Base-by-base conservation (phyloP, 1,140 invertebrate species). In the Coptotermes formosanus region DNA sequence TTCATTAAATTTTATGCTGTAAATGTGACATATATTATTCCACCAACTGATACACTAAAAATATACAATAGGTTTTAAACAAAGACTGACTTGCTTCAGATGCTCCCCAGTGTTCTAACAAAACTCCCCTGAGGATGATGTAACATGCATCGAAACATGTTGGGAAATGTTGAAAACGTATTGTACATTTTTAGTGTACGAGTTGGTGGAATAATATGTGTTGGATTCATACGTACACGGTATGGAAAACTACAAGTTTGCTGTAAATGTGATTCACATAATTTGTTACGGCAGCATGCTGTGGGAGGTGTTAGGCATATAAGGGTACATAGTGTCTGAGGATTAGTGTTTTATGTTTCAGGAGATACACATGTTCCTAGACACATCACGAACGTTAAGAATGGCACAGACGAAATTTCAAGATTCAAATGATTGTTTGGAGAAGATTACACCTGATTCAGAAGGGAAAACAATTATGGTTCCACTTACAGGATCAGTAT, bases 381-480 rank as follows among this genome's bases (percentile, higher is more conserved):
- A 84, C 16, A 44, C 45, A 16, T 84, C 45, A 52, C 83, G 45
- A 25, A 84, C 83, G 6, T 45, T 84, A 64, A 84, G 55, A 84
- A 84, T 84, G 83, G 83, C 48, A n/a, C 83, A 84, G 45, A 64
- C 48, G 3, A 84, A 84, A 55, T 84, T 84, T 64, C 48, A 55
- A 64, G 83, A 84, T 45, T 84, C 83, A 16, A n/a, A 52, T 55
- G 48, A 84, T 21, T 44, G 83, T 55, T 84, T 84, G 83, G 83
- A 84, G n/a, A 84, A 59, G 59, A 52, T 84, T 55, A 55, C 83
- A 55, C 3, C 48, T 23, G 59, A 84, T 23, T 52, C 59, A 32
- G 83, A 84, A 84, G 83, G 83, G 19, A 55, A 52, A 16, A 84
- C 45, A 7, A 84, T 84, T 52, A 84, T 84, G 83, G 83, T 84